These are phyloP conservation scores for Dendroctonus valens DNA, from an alignment of 1,140 invertebrate species.

Conservation along the genomic window DNA sequence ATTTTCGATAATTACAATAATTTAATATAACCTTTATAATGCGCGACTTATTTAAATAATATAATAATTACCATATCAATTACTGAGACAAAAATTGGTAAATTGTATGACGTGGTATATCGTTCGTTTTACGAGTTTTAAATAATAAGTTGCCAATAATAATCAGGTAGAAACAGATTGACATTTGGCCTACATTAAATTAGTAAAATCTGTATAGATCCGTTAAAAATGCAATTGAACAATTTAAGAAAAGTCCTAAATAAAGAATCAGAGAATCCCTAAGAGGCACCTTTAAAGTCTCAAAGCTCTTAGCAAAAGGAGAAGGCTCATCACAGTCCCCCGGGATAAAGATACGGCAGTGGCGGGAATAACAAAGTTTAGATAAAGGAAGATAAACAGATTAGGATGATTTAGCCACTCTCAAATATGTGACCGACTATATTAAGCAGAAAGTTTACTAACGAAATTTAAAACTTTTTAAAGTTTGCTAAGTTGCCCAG, in stretches of 20 bases:
- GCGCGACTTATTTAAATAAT: no score
- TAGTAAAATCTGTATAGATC: no score
- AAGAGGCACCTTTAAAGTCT: slow-evolving; percentile 3
- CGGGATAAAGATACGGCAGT: slow-evolving; percentile 38
- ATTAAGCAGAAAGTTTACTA: slow-evolving; percentile 39
- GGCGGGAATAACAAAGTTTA: slow-evolving; percentile 44
- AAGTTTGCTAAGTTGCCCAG: slow-evolving; percentile 34
- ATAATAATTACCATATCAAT: no score
- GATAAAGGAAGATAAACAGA: slow-evolving; percentile 46
- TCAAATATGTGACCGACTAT: slow-evolving; percentile 43
- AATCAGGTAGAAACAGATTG: no score
- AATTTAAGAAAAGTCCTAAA: not conserved
- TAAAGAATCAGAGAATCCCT: not conserved
- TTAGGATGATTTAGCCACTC: slow-evolving; percentile 44
- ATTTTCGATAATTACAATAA: no score
- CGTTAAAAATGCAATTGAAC: no score
- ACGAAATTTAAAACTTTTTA: slow-evolving; percentile 42
- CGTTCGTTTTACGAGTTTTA: no score
- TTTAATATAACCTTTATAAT: no score
- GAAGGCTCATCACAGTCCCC: slow-evolving; percentile 35
- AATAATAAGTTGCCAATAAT: no score
- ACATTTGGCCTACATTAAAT: no score
- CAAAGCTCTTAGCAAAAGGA: slow-evolving; percentile 19
- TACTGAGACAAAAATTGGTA: no score
- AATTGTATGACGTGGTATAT: no score